Evolutionary conservation across 2,797 vertebrate genomes (phyloP).

Genomic region (Babyrousa celebensis): DNA sequence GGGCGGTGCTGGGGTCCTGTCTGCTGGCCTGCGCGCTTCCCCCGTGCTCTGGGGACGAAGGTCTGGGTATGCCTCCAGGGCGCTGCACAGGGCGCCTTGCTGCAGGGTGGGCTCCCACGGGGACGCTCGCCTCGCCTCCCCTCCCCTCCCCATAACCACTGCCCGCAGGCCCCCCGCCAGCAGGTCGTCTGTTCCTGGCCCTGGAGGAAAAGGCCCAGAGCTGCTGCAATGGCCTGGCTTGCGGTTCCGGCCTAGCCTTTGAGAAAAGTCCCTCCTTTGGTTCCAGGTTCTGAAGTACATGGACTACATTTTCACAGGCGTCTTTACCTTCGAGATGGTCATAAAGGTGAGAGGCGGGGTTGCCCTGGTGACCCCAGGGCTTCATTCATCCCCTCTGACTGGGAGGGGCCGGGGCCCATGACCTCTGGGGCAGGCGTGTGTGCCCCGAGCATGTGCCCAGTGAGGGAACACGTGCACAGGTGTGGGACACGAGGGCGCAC

Average conservation of each 20-base stretch:
- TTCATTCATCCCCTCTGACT: background rate
- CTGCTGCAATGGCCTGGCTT: accelerated
- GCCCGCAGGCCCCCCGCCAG: accelerated
- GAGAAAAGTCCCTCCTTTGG: background rate
- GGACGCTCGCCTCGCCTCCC: background rate
- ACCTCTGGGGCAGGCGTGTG: background rate
- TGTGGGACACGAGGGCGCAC: no score
- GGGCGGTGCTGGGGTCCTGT: background rate
- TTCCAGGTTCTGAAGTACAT: constrained; percentile 97
- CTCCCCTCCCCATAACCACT: background rate
- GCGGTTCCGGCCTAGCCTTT: background rate
- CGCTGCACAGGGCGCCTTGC: no score
- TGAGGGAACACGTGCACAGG: accelerated
- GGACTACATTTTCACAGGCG: constrained; percentile 99
- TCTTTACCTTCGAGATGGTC: constrained; percentile 99
- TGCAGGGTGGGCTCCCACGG: background rate
- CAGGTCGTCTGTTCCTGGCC: background rate
- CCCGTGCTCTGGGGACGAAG: background rate
- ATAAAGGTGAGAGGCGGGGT: constrained; percentile 95
- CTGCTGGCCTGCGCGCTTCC: background rate
- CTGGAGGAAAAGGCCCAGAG: background rate
- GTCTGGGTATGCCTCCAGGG: background rate
- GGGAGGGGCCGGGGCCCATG: background rate
- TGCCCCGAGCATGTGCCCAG: background rate
- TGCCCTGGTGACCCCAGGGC: background rate